A percentile compares a stretch with the other conserved stretches of the same genome.
These are phyloP conservation scores for Setophaga petechia DNA, from an alignment of 2,113 vertebrate species.

Conservation along the genomic window DNA sequence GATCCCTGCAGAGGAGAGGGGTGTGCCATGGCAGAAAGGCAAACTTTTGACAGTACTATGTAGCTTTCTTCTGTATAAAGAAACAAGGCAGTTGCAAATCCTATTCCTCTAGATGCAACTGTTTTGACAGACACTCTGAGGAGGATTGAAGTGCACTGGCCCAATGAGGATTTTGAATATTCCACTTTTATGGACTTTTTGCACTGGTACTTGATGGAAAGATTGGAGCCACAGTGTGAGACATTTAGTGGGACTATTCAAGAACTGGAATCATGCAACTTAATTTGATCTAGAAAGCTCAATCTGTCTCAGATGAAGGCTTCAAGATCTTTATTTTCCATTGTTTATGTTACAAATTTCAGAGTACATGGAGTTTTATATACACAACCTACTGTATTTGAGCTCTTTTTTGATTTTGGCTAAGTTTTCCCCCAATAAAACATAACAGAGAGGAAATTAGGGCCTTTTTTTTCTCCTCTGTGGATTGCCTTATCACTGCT, in stretches of 20 bases:
- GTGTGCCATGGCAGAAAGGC: neutral
- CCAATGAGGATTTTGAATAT: neutral
- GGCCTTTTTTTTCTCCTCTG: neutral
- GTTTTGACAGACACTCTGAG: neutral
- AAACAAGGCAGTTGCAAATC: neutral
- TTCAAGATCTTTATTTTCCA: neutral
- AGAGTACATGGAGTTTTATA: neutral
- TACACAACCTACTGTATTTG: neutral
- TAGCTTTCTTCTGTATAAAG: neutral
- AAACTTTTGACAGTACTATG: neutral
- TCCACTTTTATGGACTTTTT: neutral
- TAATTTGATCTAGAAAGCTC: neutral
- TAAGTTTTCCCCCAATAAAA: neutral
- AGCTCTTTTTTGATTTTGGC: neutral
- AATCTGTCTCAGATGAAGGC: neutral
- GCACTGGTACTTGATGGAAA: neutral
- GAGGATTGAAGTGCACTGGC: neutral
- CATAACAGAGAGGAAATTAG: neutral
- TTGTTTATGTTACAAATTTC: neutral
- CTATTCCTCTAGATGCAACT: neutral
- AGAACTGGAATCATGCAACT: neutral
- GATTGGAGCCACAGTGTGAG: neutral
- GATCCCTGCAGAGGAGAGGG: neutral
- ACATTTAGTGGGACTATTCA: neutral
- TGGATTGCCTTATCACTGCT: neutral